A percentile compares a stretch with the other conserved stretches of the same genome.
Conservation (phyloP, 2,797 vertebrate species). For the Naso thynnoides region DNA sequence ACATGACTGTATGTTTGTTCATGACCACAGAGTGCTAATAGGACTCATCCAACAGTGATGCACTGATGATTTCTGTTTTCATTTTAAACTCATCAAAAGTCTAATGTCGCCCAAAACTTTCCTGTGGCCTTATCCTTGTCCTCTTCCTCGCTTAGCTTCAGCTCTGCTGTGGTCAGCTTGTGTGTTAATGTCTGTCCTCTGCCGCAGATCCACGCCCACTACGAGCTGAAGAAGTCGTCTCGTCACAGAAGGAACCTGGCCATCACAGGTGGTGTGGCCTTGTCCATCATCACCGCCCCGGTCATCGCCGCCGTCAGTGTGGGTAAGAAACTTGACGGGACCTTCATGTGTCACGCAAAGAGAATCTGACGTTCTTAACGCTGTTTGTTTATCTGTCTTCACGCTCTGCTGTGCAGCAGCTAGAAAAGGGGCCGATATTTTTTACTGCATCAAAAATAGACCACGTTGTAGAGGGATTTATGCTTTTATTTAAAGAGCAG, state of each 20-base stretch:
- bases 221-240: slow-evolving; percentile 95
- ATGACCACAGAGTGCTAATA: neutral
- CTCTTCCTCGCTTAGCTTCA: neutral
- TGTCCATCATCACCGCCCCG: slow-evolving; percentile 96
- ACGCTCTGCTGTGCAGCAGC: neutral
- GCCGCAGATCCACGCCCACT: slow-evolving; percentile 95
- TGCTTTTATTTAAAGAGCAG: neutral
- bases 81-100: neutral
- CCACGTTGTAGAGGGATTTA: neutral
- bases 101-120: neutral
- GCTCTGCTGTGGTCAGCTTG: neutral
- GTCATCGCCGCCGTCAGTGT: slow-evolving; percentile 99
- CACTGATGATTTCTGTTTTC: neutral
- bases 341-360: neutral
- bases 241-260: slow-evolving; percentile 97
- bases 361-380: neutral
- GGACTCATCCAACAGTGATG: neutral
- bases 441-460: neutral
- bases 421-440: too few relatives aligned
- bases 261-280: slow-evolving; percentile 96
- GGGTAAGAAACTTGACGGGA: slow-evolving; percentile 83
- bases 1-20: neutral
- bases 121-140: neutral
- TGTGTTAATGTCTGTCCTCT: neutral
- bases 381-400: neutral